Evolutionary conservation across 2,888 invertebrate genomes (phyloP).

Genomic region (Gastracanthus pulcherrimus): DNA sequence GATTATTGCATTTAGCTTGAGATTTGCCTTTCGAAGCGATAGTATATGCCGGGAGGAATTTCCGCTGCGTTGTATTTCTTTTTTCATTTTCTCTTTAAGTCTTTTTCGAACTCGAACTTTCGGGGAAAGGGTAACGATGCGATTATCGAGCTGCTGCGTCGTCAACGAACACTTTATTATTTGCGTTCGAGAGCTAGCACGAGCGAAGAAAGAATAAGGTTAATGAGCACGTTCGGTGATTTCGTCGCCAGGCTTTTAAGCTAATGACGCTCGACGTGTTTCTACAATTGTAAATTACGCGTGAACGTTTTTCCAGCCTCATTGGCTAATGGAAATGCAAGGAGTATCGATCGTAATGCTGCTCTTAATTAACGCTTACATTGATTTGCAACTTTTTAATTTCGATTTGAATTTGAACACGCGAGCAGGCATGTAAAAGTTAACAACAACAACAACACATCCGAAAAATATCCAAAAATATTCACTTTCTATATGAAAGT

Average conservation of each 20-base stretch:
- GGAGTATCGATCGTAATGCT: background rate
- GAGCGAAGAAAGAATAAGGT: conserved; percentile 27
- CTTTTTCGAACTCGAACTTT: background rate
- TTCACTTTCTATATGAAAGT: too few relatives aligned
- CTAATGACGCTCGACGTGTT: conserved; percentile 36
- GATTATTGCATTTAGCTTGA: too few relatives aligned
- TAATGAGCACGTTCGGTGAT: conserved; percentile 35
- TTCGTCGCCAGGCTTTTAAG: conserved; percentile 31
- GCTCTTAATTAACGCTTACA: background rate
- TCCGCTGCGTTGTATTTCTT: too few relatives aligned
- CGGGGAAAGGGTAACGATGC: background rate
- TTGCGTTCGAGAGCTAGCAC: background rate
- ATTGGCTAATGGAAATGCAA: conserved; percentile 32
- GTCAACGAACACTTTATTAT: background rate
- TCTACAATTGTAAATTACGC: conserved; percentile 33
- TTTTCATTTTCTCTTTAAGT: background rate
- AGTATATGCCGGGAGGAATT: background rate
- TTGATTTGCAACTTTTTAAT: too few relatives aligned
- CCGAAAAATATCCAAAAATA: too few relatives aligned
- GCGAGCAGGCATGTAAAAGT: too few relatives aligned
- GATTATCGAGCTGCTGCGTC: background rate
- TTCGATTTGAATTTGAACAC: too few relatives aligned
- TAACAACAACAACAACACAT: too few relatives aligned
- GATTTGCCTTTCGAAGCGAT: too few relatives aligned
- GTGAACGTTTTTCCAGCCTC: conserved; percentile 7